These are phyloP conservation scores for Hartigia nigra DNA, from an alignment of 2,888 invertebrate genomes.

Conservation along the genomic window DNA sequence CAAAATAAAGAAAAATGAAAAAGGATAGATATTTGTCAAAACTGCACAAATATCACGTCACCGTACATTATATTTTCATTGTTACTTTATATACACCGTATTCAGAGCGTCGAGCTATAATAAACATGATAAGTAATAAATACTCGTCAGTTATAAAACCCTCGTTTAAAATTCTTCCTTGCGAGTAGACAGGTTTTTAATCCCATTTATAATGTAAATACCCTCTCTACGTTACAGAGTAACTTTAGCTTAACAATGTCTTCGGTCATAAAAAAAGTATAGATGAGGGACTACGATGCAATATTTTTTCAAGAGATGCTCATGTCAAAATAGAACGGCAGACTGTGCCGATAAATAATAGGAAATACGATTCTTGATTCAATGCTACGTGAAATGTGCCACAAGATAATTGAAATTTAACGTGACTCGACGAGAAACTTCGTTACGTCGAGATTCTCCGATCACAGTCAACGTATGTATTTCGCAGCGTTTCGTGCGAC, in stretches of 20 bases:
- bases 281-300: neutral
- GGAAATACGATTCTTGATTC: neutral
- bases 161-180: neutral
- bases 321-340: neutral
- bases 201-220: neutral
- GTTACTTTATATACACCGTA: too few species aligned
- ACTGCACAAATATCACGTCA: neutral
- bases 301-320: neutral
- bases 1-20: neutral
- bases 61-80: too few species aligned
- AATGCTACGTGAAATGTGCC: neutral
- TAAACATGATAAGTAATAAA: neutral
- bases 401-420: neutral
- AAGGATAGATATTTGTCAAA: neutral
- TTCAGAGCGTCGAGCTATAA: too few species aligned
- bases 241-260: neutral
- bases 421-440: neutral
- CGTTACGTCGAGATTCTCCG: neutral
- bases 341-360: neutral
- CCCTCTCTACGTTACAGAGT: neutral
- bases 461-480: neutral
- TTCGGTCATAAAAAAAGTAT: neutral
- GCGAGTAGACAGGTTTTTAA: neutral
- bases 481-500: neutral
- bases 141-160: neutral